A percentile compares a stretch with the other conserved stretches of the same genome.
Evolutionary conservation across 2,113 vertebrate species (phyloP).

Genomic region (Geococcyx californianus): DNA sequence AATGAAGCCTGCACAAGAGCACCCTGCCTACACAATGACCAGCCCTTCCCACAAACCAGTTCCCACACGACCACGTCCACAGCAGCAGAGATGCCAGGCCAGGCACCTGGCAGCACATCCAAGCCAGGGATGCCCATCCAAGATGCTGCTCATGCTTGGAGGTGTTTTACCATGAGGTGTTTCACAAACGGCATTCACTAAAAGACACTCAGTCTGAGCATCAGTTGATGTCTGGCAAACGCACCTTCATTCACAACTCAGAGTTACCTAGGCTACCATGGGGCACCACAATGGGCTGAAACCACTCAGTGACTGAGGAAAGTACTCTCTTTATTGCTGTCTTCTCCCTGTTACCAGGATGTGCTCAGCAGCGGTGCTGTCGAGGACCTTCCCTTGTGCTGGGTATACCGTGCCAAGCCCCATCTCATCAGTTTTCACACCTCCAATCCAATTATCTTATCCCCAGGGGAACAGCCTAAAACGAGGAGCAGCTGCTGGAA

Average conservation of each 20-base stretch:
- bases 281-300: neutral
- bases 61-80: too few relatives aligned
- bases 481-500: neutral
- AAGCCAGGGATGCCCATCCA: too few relatives aligned
- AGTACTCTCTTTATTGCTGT: fast-evolving
- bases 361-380: neutral
- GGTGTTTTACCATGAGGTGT: neutral
- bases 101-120: too few relatives aligned
- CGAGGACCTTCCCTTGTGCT: neutral
- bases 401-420: neutral
- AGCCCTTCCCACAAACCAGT: too few relatives aligned
- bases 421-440: neutral
- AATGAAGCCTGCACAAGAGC: too few relatives aligned
- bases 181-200: neutral
- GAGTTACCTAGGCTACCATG: neutral
- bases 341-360: neutral
- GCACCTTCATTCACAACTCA: neutral
- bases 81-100: too few relatives aligned
- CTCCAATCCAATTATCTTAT: neutral
- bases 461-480: neutral
- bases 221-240: neutral
- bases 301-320: neutral
- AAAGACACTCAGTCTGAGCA: neutral
- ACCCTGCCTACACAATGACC: too few relatives aligned
- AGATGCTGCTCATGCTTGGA: neutral